Evolutionary conservation across 2,113 vertebrate genomes (phyloP), one percentile per base, ranked within the genome.

Genomic region (Catharus bicknelli): DNA sequence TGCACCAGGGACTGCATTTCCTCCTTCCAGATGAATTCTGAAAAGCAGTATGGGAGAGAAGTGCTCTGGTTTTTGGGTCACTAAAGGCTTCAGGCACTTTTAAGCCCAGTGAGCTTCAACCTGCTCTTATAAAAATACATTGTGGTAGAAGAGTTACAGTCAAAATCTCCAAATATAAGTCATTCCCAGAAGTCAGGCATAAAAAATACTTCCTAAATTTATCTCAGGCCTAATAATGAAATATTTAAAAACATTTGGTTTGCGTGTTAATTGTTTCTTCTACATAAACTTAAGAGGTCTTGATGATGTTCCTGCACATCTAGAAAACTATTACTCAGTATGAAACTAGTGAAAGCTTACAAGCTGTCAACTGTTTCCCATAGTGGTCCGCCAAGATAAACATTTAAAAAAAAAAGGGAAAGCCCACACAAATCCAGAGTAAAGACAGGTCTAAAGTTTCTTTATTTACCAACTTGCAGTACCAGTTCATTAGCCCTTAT

Each of bases 311-410:
- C 74, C 47, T 76, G 70, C 67, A 91, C 10, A 36, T 94, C 77
- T 74, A 95, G 66, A 76, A 87, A 90, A 85, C 34, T 34, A 79
- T 54, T 79, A 90, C 66, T 95, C 90, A 94, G 30, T 67, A 88
- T 0, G 78, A 96, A 96, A 94, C 90, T 34, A 96, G 91, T 80
- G 79, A 96, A 94, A 94, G 45, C 63, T 73, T 48, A 74, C 51
- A 88, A 82, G 66, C 54, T 21, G 62, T 59, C 55, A 82, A 83
- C 53, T 43, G 63, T 54, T 96, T 88, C 79, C 86, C 55, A 2
- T 43, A 47, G 9, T 63, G 23, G 58, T 61, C 68, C 5, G 5
- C 63, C 47, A 86, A 94, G 30, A 83, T 8, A 83, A 91, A 93
- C 38, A 36, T 5, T 0, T 5, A 36, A 54, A 38, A 23, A 34